phyloP scores from a whole-genome alignment of 2,888 invertebrate species.

The Pheosia gnoma region DNA sequence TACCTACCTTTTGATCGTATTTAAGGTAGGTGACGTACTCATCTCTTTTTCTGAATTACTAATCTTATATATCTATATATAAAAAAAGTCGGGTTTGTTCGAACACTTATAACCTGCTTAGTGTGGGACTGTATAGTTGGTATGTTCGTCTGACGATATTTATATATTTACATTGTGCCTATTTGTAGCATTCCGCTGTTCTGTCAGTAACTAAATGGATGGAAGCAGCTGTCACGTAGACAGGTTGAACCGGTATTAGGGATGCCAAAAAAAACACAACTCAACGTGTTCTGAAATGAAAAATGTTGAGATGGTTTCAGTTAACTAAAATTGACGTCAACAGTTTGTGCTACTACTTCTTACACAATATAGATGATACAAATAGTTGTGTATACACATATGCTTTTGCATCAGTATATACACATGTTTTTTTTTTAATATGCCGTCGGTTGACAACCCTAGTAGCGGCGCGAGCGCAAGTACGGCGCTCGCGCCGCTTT shows the following conservation, averaged over 20 bases:
- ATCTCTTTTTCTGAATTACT: too few relatives aligned
- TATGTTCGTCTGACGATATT: background rate
- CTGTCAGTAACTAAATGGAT: conserved; percentile 42
- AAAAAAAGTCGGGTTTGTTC: too few relatives aligned
- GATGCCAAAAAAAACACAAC: conserved; percentile 17
- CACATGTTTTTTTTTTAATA: background rate
- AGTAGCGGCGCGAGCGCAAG: too few relatives aligned
- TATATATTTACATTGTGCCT: background rate
- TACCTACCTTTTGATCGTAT: too few relatives aligned
- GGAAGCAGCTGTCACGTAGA: conserved; percentile 61
- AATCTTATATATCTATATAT: too few relatives aligned
- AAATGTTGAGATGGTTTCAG: background rate
- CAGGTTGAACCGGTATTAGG: conserved; percentile 38
- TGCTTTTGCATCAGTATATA: background rate
- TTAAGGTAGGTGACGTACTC: too few relatives aligned
- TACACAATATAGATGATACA: too few relatives aligned
- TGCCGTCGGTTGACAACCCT: conserved; percentile 14
- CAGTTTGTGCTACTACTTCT: background rate
- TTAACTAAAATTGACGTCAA: background rate
- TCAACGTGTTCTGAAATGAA: conserved; percentile 1
- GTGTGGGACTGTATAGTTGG: too few relatives aligned
- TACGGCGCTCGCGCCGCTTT: conserved; percentile 26
- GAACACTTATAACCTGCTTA: too few relatives aligned
- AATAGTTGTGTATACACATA: too few relatives aligned
- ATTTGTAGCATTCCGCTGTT: conserved; percentile 36